phyloP scores from a whole-genome alignment of 2,113 vertebrate species.

The Ibidorhyncha struthersii region DNA sequence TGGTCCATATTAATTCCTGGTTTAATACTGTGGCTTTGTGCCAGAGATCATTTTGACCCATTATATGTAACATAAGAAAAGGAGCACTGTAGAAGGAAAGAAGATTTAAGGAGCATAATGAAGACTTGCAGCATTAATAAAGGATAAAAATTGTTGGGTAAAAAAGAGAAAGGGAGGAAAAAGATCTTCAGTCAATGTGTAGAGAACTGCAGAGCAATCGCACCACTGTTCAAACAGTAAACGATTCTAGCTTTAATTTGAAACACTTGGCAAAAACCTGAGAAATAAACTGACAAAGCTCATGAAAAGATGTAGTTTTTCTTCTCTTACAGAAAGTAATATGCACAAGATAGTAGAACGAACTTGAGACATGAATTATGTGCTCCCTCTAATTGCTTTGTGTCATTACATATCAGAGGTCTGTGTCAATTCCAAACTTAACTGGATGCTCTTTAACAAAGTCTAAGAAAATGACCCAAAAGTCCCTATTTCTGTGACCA shows the following conservation, averaged over 20 bases:
- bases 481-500: not conserved
- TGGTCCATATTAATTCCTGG: not conserved
- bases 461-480: not conserved
- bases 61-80: not conserved
- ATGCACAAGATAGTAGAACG: not conserved
- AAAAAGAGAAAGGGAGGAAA: constrained; percentile 12
- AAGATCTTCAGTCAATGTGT: not conserved
- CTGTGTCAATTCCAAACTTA: not conserved
- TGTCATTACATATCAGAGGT: not conserved
- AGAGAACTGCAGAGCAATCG: not conserved
- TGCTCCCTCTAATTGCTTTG: not conserved
- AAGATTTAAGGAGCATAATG: not conserved
- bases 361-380: not conserved
- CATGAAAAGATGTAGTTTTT: not conserved
- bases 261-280: not conserved
- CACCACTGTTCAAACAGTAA: not conserved
- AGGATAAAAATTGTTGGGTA: not conserved
- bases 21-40: constrained; percentile 2
- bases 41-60: not conserved
- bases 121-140: constrained; percentile 7
- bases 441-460: not conserved
- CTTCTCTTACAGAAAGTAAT: not conserved
- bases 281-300: not conserved
- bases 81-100: constrained; percentile 28
- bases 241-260: not conserved